Conservation (phyloP, 2,888 invertebrate genomes). For the Ichneumoninae sp. region DNA sequence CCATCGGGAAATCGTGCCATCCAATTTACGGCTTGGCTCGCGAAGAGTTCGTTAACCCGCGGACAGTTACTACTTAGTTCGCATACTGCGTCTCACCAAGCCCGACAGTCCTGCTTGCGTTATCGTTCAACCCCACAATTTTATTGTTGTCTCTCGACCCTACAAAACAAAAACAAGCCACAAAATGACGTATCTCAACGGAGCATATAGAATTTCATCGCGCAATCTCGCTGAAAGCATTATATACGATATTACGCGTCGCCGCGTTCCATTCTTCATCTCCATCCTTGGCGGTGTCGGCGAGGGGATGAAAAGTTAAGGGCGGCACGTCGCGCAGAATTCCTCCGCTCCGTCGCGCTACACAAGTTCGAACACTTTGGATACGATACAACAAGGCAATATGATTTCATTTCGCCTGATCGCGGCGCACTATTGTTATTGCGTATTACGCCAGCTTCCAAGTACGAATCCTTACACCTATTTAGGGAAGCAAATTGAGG, state of each 20-base stretch:
- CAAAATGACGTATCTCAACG: slow-evolving; percentile 9
- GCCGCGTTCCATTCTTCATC: slow-evolving; percentile 54
- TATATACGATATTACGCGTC: slow-evolving; percentile 40
- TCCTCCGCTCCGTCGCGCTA: background rate
- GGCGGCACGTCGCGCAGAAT: background rate
- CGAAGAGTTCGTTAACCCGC: slow-evolving; percentile 51
- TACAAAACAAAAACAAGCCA: slow-evolving; percentile 5
- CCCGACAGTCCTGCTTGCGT: slow-evolving; percentile 13
- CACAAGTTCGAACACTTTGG: background rate
- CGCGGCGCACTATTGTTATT: background rate
- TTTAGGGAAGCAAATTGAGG: background rate
- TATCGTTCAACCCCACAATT: slow-evolving; percentile 26
- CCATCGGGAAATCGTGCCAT: slow-evolving; percentile 49
- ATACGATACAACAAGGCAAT: background rate
- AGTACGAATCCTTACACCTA: background rate
- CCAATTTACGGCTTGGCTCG: slow-evolving; percentile 51
- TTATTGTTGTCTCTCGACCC: slow-evolving; percentile 8
- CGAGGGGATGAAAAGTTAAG: background rate
- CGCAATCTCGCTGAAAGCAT: slow-evolving; percentile 72
- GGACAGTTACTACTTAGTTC: background rate
- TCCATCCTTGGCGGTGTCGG: background rate
- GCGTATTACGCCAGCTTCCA: background rate
- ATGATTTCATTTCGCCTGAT: background rate
- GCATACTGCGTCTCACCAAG: background rate
- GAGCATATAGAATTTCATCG: slow-evolving; percentile 60